These are phyloP conservation scores for Osedax frankpressi DNA, from an alignment of 2,888 invertebrate genomes.

Conservation along the genomic window DNA sequence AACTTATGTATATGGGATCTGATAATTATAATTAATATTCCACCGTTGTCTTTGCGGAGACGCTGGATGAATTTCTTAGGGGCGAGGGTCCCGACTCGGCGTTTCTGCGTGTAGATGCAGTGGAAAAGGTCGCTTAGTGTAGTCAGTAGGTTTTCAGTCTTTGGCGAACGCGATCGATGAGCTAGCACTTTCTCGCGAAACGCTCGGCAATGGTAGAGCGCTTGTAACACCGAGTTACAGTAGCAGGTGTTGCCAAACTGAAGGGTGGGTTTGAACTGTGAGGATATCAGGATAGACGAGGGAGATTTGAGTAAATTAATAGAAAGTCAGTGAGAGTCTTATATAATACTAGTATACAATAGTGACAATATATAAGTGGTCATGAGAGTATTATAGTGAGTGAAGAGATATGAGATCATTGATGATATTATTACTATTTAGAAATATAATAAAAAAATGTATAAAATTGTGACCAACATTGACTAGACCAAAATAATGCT, in stretches of 20 bases:
- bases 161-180: slow-evolving; percentile 60
- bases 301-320: too few relatives aligned
- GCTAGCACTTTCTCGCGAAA: slow-evolving; percentile 96
- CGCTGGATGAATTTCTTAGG: slow-evolving; percentile 98
- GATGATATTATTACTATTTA: neutral
- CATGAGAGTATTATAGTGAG: too few relatives aligned
- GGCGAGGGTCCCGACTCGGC: slow-evolving; percentile 93
- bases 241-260: slow-evolving; percentile 98
- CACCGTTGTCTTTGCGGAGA: slow-evolving; percentile 91
- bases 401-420: too few relatives aligned
- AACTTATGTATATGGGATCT: too few relatives aligned
- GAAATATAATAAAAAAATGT: neutral
- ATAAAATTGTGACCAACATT: slow-evolving; percentile 63
- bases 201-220: slow-evolving; percentile 95
- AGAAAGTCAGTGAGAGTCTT: too few relatives aligned
- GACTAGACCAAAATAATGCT: slow-evolving; percentile 97
- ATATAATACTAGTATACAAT: too few relatives aligned
- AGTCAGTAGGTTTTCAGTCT: slow-evolving; percentile 87
- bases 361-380: too few relatives aligned
- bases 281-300: too few relatives aligned
- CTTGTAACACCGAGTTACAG: slow-evolving; percentile 97
- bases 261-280: too few relatives aligned
- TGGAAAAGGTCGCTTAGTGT: slow-evolving; percentile 96
- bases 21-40: neutral
- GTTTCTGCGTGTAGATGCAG: slow-evolving; percentile 99